phyloP scores from a whole-genome alignment of 2,113 vertebrate species.

The Sapayoa aenigma region DNA sequence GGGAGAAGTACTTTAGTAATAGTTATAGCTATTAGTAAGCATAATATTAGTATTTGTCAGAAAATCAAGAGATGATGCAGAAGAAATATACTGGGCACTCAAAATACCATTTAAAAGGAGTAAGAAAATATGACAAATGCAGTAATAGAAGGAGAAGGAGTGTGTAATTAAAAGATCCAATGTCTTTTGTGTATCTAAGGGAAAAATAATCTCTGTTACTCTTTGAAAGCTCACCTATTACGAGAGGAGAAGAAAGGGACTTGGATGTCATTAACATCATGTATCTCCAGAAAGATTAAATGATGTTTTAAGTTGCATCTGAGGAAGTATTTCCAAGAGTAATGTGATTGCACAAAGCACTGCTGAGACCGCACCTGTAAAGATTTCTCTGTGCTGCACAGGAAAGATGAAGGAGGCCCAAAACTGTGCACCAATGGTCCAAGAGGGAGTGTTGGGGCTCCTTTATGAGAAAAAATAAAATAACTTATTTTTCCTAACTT shows the following conservation, averaged over 20 bases:
- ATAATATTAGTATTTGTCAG: not conserved
- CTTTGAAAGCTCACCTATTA: not conserved
- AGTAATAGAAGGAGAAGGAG: not conserved
- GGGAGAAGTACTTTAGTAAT: not conserved
- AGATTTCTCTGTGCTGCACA: not conserved
- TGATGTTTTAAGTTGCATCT: not conserved
- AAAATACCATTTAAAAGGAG: not conserved
- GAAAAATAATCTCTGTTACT: not conserved
- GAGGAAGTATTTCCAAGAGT: not conserved
- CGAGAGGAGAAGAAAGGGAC: not conserved
- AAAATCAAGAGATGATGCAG: not conserved
- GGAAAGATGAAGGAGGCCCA: not conserved
- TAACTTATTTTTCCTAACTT: not conserved
- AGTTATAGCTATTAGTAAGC: not conserved
- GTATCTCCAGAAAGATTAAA: not conserved
- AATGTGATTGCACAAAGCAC: not conserved
- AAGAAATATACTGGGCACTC: not conserved
- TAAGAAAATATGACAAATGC: not conserved
- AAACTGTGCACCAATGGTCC: not conserved
- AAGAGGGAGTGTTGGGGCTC: not conserved
- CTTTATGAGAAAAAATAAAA: not conserved
- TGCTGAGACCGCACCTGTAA: not conserved
- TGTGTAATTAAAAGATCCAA: not conserved
- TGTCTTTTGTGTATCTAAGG: not conserved
- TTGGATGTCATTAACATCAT: not conserved